Conservation (phyloP, 1,140 invertebrate genomes). For the Paralvinella palmiformis region DNA sequence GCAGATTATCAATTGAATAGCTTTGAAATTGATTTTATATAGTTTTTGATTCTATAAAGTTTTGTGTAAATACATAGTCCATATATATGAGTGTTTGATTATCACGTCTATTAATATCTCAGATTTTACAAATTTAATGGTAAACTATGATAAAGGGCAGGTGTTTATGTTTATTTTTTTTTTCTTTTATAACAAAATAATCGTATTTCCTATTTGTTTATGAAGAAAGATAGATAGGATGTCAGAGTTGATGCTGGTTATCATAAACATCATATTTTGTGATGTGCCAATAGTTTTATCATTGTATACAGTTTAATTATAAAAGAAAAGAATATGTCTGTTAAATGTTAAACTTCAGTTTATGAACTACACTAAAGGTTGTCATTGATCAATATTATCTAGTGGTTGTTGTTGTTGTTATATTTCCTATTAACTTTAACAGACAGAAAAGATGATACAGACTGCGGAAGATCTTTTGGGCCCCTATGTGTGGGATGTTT, state of each 20-base stretch:
- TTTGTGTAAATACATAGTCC: background rate
- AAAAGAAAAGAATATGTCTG: background rate
- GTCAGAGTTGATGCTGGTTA: background rate
- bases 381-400: too few relatives aligned
- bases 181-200: too few relatives aligned
- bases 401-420: too few relatives aligned
- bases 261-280: background rate
- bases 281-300: background rate
- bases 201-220: too few relatives aligned
- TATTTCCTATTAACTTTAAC: background rate
- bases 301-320: background rate
- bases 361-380: too few relatives aligned
- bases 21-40: background rate
- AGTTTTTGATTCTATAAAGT: background rate
- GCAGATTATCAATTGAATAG: background rate
- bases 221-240: too few relatives aligned
- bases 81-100: too few relatives aligned
- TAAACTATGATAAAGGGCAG: too few relatives aligned
- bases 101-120: too few relatives aligned
- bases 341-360: background rate
- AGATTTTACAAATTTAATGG: too few relatives aligned
- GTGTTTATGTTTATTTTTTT: too few relatives aligned
- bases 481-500: slow-evolving; percentile 52
- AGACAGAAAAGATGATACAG: slow-evolving; percentile 75
- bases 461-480: slow-evolving; percentile 66